Conservation (phyloP, 2,113 vertebrate genomes). For the Ardeotis arabs region DNA sequence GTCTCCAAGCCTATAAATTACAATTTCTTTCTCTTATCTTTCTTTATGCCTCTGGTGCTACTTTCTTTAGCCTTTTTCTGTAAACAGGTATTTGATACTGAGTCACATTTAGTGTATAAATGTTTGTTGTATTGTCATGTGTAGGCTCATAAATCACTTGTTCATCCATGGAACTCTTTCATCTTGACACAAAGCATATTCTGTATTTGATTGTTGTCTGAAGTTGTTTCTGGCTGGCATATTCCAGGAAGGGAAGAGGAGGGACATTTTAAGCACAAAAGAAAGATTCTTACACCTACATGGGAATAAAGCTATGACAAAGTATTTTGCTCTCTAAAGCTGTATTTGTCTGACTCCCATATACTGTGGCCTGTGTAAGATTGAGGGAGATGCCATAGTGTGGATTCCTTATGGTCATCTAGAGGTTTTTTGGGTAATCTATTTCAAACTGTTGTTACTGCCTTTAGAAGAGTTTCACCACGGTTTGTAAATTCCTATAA, state of each 20-base stretch:
- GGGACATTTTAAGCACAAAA: neutral
- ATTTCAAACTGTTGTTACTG: neutral
- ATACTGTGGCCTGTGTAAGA: neutral
- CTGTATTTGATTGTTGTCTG: neutral
- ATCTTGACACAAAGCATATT: neutral
- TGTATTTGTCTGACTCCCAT: neutral
- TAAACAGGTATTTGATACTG: neutral
- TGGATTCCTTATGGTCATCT: neutral
- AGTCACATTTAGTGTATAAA: neutral
- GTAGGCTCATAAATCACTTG: neutral
- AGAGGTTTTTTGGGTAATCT: neutral
- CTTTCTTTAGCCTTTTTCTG: neutral
- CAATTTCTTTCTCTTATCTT: neutral
- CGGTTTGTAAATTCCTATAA: neutral
- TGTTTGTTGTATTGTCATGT: neutral
- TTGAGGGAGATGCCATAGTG: accelerated
- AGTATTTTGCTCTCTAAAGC: neutral
- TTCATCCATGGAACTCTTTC: neutral
- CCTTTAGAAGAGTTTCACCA: neutral
- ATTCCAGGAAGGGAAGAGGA: neutral
- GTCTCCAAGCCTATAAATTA: neutral
- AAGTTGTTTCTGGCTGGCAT: neutral
- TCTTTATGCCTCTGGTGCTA: neutral
- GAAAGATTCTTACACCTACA: neutral
- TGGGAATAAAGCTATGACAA: neutral